Conservation (phyloP, 2,888 invertebrate species). For the Oscheius sp. region DNA sequence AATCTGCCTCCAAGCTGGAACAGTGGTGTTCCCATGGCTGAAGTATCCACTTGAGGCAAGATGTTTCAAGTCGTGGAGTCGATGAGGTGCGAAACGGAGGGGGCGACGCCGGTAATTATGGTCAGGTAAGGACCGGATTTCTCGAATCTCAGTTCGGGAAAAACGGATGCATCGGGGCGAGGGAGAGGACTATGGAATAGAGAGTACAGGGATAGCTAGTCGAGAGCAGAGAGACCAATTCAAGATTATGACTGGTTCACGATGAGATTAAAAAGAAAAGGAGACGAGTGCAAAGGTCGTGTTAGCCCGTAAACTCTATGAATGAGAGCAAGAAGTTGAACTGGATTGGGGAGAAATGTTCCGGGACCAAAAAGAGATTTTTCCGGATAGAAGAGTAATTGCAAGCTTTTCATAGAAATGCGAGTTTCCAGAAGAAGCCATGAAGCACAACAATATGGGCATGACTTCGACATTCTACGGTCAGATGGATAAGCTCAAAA, state of each 20-base stretch:
- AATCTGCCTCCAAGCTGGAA: too few species aligned
- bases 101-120: constrained; percentile 20
- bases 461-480: too few species aligned
- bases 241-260: too few species aligned
- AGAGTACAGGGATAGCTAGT: neutral
- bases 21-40: neutral
- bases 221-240: neutral
- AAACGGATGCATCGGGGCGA: constrained; percentile 5
- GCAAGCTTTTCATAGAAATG: too few species aligned
- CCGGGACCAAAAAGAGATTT: neutral
- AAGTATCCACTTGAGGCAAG: neutral
- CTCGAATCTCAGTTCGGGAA: constrained; percentile 24
- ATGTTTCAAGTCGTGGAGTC: neutral
- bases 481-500: too few species aligned
- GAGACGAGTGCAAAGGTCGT: neutral
- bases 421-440: too few species aligned
- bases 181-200: neutral
- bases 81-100: constrained; percentile 23
- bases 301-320: neutral
- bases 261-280: neutral
- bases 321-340: neutral
- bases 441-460: too few species aligned
- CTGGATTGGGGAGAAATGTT: neutral
- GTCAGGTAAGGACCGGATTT: constrained; percentile 26
- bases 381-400: too few species aligned